These are phyloP conservation scores for Parotia lawesii DNA, from an alignment of 2,113 vertebrate species.

Conservation along the genomic window DNA sequence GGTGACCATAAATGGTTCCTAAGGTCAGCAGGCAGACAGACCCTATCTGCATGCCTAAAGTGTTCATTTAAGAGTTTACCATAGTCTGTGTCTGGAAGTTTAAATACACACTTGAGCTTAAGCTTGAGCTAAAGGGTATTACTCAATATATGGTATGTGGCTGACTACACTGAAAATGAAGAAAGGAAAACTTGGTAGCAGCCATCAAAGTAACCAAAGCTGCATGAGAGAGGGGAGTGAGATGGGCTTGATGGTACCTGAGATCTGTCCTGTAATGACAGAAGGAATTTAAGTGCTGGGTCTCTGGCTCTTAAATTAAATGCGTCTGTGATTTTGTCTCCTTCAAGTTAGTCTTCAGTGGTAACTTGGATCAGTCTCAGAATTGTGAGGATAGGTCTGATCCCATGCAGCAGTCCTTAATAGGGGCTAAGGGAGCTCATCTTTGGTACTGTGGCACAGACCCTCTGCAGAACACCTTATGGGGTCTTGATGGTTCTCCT, in stretches of 20 bases:
- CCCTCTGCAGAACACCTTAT: not conserved
- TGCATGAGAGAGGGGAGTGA: accelerated
- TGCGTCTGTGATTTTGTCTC: not conserved
- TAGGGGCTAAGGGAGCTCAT: not conserved
- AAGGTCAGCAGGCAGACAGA: not conserved
- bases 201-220: not conserved
- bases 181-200: not conserved
- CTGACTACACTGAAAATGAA: not conserved
- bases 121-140: not conserved
- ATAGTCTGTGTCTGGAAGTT: not conserved
- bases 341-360: not conserved
- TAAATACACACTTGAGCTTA: not conserved
- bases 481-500: not conserved
- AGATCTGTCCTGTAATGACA: not conserved
- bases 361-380: not conserved
- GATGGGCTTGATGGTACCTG: not conserved
- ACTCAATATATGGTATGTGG: not conserved
- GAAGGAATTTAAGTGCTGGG: not conserved
- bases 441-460: not conserved
- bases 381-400: not conserved
- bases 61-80: not conserved
- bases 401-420: not conserved
- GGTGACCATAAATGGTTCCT: not conserved
- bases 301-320: not conserved
- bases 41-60: not conserved